Evolutionary conservation across 2,113 vertebrate genomes (phyloP), one percentile per base, ranked within the genome.

Genomic region (Zingel zingel): DNA sequence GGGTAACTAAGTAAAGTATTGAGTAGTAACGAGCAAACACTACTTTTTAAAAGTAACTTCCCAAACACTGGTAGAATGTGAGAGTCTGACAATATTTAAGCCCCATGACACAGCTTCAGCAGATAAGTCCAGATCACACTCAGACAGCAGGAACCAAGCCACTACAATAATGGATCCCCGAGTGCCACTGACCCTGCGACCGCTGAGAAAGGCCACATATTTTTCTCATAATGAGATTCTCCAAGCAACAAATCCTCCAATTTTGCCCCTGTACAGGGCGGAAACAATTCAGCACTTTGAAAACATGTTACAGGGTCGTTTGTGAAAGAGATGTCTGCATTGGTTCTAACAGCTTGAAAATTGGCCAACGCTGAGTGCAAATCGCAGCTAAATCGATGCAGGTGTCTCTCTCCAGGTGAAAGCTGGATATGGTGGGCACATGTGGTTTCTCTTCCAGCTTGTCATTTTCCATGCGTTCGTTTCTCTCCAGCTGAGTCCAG

Each of bases 261-360:
- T 30, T n/a, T 33, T 16, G 12, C 56, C 56, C 13, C n/a, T n/a
- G 14, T 27, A 12, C 18, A 3, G 69, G 15, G 53, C 13, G 30
- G 53, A 2, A 58, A 67, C 43, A 43, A 59, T 51, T 51, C 70
- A 27, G n/a, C 70, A n/a, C 12, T 43, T 21, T 67, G 45, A 59
- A 23, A 51, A 27, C 11, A n/a, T 8, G 27, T 21, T 61, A 59
- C 13, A 48, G 45, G 1, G 36, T 3, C 23, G 23, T 51, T 30
- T 69, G 50, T 75, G 36, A 15, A 25, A 11, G 2, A 63, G 4
- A 8, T 50, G 10, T 25, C 62, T 50, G 68, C 68, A 53, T 39
- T 65, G 50, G 50, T 56, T 79, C 39, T 12, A 65, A 77, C 68
- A 59, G 51, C 30, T 23, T 39, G 61, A 56, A 59, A 56, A 72